Evolutionary conservation across 2,888 invertebrate species (phyloP).

Genomic region (Vesta saturnalis): DNA sequence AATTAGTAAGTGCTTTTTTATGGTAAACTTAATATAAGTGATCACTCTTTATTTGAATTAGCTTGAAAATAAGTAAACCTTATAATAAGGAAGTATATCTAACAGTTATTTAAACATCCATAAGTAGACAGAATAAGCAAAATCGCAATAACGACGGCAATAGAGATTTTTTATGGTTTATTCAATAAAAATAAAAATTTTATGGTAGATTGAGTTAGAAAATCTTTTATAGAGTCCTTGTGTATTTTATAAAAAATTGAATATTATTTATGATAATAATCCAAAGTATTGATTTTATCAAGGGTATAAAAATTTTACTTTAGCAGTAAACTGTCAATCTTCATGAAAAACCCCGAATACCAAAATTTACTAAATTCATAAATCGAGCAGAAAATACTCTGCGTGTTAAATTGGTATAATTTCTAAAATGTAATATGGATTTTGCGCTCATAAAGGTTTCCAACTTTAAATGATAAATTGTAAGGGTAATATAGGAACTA

Average conservation of each 20-base stretch:
- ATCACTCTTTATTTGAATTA: no score
- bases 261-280: not conserved
- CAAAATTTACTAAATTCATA: conserved; percentile 4
- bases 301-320: not conserved
- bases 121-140: conserved; percentile 9
- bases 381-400: not conserved
- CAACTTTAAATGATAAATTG: conserved; percentile 7
- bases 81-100: not conserved
- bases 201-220: not conserved
- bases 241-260: conserved; percentile 1
- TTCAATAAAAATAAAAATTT: conserved; percentile 14
- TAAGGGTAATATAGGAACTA: not conserved
- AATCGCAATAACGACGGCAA: not conserved
- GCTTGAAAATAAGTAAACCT: no score
- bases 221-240: conserved; percentile 9
- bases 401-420: not conserved
- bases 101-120: not conserved
- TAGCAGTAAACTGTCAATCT: not conserved
- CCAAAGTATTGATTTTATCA: not conserved
- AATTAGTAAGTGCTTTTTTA: no score
- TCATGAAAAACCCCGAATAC: not conserved
- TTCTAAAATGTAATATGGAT: conserved; percentile 1
- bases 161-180: conserved; percentile 10
- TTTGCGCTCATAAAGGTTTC: not conserved
- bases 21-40: no score